phyloP scores from a whole-genome alignment of 2,113 vertebrate species.

The Struthio camelus region DNA sequence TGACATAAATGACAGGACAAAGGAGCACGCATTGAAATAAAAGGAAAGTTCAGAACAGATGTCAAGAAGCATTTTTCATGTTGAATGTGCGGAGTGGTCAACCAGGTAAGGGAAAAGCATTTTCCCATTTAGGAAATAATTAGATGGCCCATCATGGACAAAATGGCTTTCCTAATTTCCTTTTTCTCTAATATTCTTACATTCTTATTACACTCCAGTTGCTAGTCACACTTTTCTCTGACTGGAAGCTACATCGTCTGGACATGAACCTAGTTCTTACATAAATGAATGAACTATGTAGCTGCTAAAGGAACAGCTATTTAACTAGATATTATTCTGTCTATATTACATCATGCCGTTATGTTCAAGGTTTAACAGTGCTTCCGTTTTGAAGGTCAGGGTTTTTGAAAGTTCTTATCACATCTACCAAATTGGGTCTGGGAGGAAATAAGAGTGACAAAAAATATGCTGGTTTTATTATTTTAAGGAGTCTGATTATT shows the following conservation, averaged over 20 bases:
- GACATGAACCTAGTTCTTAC: not conserved
- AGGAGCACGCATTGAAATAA: constrained; percentile 30
- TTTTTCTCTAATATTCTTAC: constrained; percentile 18
- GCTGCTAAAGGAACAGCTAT: not conserved
- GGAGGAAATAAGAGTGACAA: not conserved
- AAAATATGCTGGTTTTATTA: not conserved
- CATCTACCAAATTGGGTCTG: not conserved
- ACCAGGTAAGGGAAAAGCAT: constrained; percentile 51
- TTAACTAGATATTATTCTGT: not conserved
- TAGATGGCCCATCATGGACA: not conserved
- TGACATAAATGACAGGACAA: constrained; percentile 53
- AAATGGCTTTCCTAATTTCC: constrained; percentile 26
- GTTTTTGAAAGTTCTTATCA: not conserved
- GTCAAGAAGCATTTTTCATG: constrained; percentile 49
- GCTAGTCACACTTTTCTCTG: not conserved
- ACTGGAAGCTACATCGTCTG: not conserved
- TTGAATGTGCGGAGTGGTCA: constrained; percentile 24
- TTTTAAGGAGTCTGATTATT: not conserved
- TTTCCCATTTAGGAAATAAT: constrained; percentile 64
- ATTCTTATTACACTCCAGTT: not conserved
- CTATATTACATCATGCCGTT: not conserved
- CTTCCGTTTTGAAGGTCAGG: not conserved
- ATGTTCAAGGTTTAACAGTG: not conserved
- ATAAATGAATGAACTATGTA: not conserved
- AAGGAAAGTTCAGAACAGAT: constrained; percentile 72